Evolutionary conservation across 1,140 invertebrate genomes (phyloP).

Genomic region (Caenorhabditis briggsae): DNA sequence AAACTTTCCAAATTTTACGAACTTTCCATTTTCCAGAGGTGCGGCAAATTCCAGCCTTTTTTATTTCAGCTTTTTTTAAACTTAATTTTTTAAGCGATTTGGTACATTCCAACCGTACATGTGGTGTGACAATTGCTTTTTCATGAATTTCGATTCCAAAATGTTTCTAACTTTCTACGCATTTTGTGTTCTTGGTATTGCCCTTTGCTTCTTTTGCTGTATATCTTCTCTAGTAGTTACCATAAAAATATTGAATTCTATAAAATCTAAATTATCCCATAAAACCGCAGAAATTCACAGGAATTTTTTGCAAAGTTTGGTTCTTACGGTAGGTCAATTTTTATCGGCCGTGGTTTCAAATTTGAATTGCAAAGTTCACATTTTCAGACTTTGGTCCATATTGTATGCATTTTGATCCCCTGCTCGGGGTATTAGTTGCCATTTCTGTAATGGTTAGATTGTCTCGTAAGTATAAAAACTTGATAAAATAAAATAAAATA

Average conservation of each 20-base stretch:
- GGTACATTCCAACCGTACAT: neutral
- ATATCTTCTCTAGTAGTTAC: neutral
- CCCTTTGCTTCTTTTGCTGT: neutral
- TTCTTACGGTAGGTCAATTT: neutral
- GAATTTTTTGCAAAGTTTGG: slow-evolving; percentile 5
- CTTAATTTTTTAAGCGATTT: no score
- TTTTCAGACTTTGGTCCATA: neutral
- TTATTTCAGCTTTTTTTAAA: no score
- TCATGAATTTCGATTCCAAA: slow-evolving; percentile 10
- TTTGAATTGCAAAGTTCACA: neutral
- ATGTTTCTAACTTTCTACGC: neutral
- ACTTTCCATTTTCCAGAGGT: no score
- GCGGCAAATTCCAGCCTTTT: no score
- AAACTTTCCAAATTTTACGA: no score
- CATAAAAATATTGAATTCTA: neutral
- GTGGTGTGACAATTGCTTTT: slow-evolving; percentile 27
- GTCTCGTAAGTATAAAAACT: neutral
- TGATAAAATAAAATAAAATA: neutral
- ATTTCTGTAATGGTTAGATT: neutral
- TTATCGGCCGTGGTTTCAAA: neutral
- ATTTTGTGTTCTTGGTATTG: neutral
- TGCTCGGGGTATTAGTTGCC: neutral
- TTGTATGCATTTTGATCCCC: neutral
- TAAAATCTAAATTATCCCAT: neutral
- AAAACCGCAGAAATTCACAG: neutral